A percentile compares a stretch with the other conserved stretches of the same genome.
Evolutionary conservation across 2,113 vertebrate species (phyloP).

Genomic region (Elgaria multicarinata): DNA sequence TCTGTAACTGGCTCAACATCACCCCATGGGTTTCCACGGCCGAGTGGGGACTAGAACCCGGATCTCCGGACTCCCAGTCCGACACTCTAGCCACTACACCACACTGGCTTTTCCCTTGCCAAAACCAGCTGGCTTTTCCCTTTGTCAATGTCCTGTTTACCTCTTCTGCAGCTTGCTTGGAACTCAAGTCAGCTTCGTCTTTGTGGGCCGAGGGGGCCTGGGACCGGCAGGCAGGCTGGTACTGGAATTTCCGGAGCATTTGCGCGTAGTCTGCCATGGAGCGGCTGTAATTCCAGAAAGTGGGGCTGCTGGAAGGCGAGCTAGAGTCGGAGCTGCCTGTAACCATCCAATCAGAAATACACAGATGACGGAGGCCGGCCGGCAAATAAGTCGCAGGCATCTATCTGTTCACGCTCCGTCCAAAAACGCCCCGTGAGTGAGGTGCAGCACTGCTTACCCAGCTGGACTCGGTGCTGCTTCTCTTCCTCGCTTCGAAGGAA

Average conservation of each 20-base stretch:
- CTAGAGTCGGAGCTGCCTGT: constrained; percentile 90
- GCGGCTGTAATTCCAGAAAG: constrained; percentile 95
- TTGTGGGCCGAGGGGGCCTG: constrained; percentile 93
- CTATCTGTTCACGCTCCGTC: not conserved
- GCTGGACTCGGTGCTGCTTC: constrained; percentile 89
- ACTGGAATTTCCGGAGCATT: constrained; percentile 93
- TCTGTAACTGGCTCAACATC: too few relatives aligned
- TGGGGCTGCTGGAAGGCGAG: constrained; percentile 89
- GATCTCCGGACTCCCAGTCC: too few relatives aligned
- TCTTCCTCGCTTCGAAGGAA: constrained; percentile 91
- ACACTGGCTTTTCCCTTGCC: too few relatives aligned
- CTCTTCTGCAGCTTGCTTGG: constrained; percentile 96
- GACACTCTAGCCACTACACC: too few relatives aligned
- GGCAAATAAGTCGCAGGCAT: not conserved
- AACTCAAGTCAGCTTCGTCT: constrained; percentile 92
- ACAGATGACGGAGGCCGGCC: too few relatives aligned
- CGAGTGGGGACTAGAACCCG: too few relatives aligned
- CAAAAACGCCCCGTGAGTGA: too few relatives aligned
- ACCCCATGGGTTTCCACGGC: too few relatives aligned
- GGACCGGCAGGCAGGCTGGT: constrained; percentile 92
- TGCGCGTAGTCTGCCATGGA: constrained; percentile 90
- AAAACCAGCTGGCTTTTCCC: rapidly evolving
- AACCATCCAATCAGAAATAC: not conserved
- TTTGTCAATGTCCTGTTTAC: constrained; percentile 66
- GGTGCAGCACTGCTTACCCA: constrained; percentile 74